These are phyloP conservation scores for Montipora cactus DNA, from an alignment of 64 coral and sea anemone species.

Conservation along the genomic window DNA sequence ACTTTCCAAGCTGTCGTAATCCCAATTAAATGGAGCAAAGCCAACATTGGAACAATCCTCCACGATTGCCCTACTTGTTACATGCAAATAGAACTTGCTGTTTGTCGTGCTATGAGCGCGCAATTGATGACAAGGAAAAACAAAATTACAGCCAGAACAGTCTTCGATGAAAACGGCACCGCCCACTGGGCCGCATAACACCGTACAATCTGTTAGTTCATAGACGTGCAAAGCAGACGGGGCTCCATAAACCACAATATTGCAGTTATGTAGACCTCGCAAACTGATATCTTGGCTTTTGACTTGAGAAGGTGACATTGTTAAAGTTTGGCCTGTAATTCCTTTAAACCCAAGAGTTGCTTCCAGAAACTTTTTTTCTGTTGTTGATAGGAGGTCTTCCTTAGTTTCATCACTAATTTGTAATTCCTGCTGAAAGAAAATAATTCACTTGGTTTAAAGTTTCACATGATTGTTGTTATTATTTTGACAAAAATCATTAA, in stretches of 20 bases:
- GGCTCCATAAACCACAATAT: constrained; percentile 77
- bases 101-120: constrained; percentile 82
- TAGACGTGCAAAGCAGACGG: constrained; percentile 79
- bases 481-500: too few relatives aligned
- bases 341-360: constrained; percentile 62
- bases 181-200: constrained; percentile 89
- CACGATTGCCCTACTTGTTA: constrained; percentile 94
- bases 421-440: constrained; percentile 14
- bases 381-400: not conserved
- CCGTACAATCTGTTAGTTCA: constrained; percentile 72
- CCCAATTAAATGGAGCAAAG: constrained; percentile 91
- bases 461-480: too few relatives aligned
- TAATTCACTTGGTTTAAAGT: too few relatives aligned
- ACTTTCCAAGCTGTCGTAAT: constrained; percentile 65
- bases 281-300: constrained; percentile 82
- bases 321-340: constrained; percentile 44
- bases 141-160: constrained; percentile 88
- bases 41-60: constrained; percentile 93
- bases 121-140: constrained; percentile 93
- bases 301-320: constrained; percentile 64
- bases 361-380: constrained; percentile 16
- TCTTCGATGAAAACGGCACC: constrained; percentile 90
- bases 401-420: constrained; percentile 3
- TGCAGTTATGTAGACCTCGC: constrained; percentile 77
- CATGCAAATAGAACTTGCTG: constrained; percentile 86